Evolutionary conservation across 2,113 vertebrate genomes (phyloP), one percentile per base, ranked within the genome.

Genomic region (Ammodytes marinus): DNA sequence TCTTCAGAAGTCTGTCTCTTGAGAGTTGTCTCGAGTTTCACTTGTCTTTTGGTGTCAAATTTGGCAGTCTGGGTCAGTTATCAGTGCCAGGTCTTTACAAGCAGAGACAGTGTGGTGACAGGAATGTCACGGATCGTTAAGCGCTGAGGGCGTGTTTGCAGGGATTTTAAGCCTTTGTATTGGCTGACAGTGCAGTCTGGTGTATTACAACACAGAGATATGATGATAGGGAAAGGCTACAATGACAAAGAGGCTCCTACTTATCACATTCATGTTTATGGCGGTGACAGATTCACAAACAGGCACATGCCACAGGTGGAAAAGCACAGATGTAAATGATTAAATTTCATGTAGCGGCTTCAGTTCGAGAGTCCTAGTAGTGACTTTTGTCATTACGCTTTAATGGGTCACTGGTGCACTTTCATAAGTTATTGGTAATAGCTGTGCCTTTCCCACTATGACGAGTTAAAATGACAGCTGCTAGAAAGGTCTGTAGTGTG

Each of bases 21-120:
- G 27, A 27, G 27, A 27, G 27, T 27, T 27, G 27, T 40, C 15
- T 19, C 11, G 8, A 42, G 17, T 88, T 83, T 85, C 55, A 39
- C 11, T 72, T 74, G 52, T 53, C 27, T 64, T 71, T 71, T 49
- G 8, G 8, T 1, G 17, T 46, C 10, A 17, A 1, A n/a, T 55
- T 57, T 19, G 45, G 4, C 42, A 54, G 17, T 17, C 1, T 1
- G 0, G 4, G 13, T 11, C n/a, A 43, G 3, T 5, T 40, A 17
- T 42, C 39, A 3, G 1, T 10, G 2, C 0, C 42, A 35, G 1
- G 3, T 64, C n/a, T 37, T 45, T 37, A 2, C 8, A 53, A 66
- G n/a, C 2, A 9, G 35, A 54, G 7, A 47, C 6, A 5, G 9
- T 12, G 47, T 39, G 53, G 19, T 35, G 74, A 74, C 49, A 68